Evolutionary conservation across 2,113 vertebrate species (phyloP), one percentile per base, ranked within the genome.

Genomic region (Tor tambroides): DNA sequence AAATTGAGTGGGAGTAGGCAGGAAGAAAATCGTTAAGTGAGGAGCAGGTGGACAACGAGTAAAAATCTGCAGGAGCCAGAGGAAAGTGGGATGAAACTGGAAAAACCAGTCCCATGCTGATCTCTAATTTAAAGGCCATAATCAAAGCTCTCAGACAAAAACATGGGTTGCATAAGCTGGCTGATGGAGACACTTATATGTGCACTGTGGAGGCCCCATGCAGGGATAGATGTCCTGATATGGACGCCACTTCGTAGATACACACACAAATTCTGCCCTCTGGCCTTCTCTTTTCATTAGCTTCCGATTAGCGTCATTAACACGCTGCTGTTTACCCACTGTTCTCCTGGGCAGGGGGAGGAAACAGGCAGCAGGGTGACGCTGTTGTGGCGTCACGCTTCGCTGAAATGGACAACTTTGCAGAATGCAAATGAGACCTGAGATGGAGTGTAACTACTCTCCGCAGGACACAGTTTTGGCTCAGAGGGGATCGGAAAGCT

Each of bases 141-240:
- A 67, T 49, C 23, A 83, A 67, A 28, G 80, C 61, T 83, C 63
- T 46, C 43, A 23, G 41, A 83, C 41, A 69, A 83, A 83, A 83
- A 83, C 63, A 83, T 30, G 7, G 38, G n/a, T 83, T 83, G 35
- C 63, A 30, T 83, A 83, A 83, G 35, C 26, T 12, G 38, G 4
- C 17, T 69, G 80, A 63, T 41, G 28, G 21, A 32, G 49, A 6
- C 26, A 51, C n/a, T 51, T 23, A 6, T 23, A 15, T 80, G 56
- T 65, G 35, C 11, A 23, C 4, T 10, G 46, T 30, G 75, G 17
- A 51, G 61, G 80, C 61, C 59, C 63, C 80, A 83, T 49, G 80
- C 61, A 69, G 80, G 4, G 63, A 83, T 30, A 69, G 80, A 69
- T 49, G 61, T 65, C 41, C 80, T 83, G 26, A 30, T 83, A 46